phyloP scores from a whole-genome alignment of 2,888 invertebrate species.

The Sarcophaga caerulescens region DNA sequence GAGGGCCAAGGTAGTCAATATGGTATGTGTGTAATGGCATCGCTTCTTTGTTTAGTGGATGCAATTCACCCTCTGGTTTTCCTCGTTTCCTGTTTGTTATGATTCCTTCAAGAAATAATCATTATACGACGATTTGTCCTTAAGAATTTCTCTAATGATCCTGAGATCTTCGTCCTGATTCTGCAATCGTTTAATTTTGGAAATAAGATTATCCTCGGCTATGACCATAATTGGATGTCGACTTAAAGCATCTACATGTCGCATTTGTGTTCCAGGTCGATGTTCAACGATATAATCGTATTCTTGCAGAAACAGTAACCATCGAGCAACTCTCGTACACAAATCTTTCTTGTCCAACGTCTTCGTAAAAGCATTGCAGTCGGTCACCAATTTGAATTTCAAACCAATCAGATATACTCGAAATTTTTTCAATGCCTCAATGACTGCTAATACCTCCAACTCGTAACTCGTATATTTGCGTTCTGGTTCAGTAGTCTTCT shows the following conservation, averaged over 20 bases:
- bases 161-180: neutral
- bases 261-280: neutral
- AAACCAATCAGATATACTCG: slow-evolving; percentile 67
- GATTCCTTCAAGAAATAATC: neutral
- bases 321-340: slow-evolving; percentile 64
- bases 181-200: neutral
- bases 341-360: slow-evolving; percentile 62
- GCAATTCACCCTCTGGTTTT: no score
- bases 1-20: no score
- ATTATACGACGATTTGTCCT: neutral
- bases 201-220: slow-evolving; percentile 20
- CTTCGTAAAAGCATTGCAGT: slow-evolving; percentile 58
- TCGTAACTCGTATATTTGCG: no score
- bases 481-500: no score
- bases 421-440: slow-evolving; percentile 70
- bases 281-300: no score
- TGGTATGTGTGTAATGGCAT: no score
- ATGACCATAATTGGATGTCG: slow-evolving; percentile 62
- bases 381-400: slow-evolving; percentile 56
- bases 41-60: no score
- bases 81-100: slow-evolving; percentile 58
- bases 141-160: neutral
- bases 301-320: slow-evolving; percentile 48
- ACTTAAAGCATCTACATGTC: slow-evolving; percentile 61
- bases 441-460: slow-evolving; percentile 69